Evolutionary conservation across 2,797 vertebrate genomes (phyloP), one percentile per base, ranked within the genome.

Genomic region (Capromys pilorides): DNA sequence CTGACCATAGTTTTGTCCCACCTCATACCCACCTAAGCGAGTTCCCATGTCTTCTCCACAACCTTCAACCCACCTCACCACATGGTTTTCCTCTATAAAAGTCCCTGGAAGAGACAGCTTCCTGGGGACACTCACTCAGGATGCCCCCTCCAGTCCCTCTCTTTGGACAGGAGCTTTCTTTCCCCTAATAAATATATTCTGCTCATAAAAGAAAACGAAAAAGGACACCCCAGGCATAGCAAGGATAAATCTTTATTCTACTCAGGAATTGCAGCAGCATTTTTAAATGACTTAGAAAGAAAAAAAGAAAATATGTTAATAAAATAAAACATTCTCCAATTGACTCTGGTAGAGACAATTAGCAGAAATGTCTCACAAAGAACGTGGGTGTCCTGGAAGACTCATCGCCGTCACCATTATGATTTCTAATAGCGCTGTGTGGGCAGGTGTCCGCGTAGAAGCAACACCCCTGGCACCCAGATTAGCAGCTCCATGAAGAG

Each of bases 401-500:
- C 93, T 95, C 97, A 97, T 93, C 80, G 26, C 83, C 87, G 3
- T 84, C 96, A 24, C 96, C 96, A 97, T 97, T 97, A 95, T 95
- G 97, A 97, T 97, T 97, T 97, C 97, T 97, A 97, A 97, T 97
- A 95, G 96, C 78, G 94, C 82, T 97, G 96, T 94, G 97, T 97
- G 95, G 97, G 97, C 95, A 97, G 97, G 95, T 97, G 97, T 97
- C 97, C 96, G 0, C 95, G 94, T 33, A 90, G 93, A 95, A 96
- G 88, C 97, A 96, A 92, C 96, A 96, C 96, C 94, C 96, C 5
- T 96, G 96, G 95, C 88, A 95, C 96, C 85, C 97, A 97, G 96
- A 96, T 97, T 96, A 97, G 96, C 95, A 97, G 57, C 91, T 95
- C 93, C 95, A 61, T 91, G 82, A 73, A 92, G 73, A 95, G 85